These are phyloP conservation scores for Drosophila subsilvestris DNA, from an alignment of 2,888 invertebrate genomes.

Conservation along the genomic window DNA sequence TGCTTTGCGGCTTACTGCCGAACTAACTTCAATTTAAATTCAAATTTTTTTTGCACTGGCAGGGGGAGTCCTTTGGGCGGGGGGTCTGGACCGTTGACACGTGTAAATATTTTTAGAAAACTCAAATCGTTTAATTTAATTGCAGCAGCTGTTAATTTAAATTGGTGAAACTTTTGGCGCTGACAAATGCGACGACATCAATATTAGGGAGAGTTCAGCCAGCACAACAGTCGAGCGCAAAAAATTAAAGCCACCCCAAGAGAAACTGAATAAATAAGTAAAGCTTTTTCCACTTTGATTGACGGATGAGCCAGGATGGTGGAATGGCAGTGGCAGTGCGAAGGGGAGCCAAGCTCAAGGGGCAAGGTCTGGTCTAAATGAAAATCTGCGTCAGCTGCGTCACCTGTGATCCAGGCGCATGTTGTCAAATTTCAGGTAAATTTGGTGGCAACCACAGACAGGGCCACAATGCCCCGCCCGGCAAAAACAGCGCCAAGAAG, in stretches of 20 bases:
- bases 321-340: neutral
- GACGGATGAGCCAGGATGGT: constrained; percentile 46
- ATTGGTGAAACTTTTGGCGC: constrained; percentile 61
- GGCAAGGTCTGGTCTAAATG: constrained; percentile 12
- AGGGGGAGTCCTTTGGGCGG: neutral
- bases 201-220: constrained; percentile 55
- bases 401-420: constrained; percentile 62
- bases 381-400: constrained; percentile 57
- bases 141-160: constrained; percentile 73
- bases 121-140: constrained; percentile 74
- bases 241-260: constrained; percentile 52
- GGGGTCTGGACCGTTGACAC: constrained; percentile 39
- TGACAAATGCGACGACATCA: constrained; percentile 70
- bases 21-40: constrained; percentile 76
- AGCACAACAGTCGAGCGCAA: constrained; percentile 9
- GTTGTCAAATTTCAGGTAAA: constrained; percentile 76
- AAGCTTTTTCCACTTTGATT: constrained; percentile 60
- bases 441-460: constrained; percentile 66
- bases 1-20: constrained; percentile 40
- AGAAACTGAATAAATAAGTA: constrained; percentile 53
- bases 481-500: constrained; percentile 7
- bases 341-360: constrained; percentile 1
- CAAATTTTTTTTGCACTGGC: constrained; percentile 52
- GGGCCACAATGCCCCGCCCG: constrained; percentile 3
- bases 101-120: constrained; percentile 67